Evolutionary conservation across 2,797 vertebrate species (phyloP), one percentile per base, ranked within the genome.

Genomic region (Sebastiscus tertius): DNA sequence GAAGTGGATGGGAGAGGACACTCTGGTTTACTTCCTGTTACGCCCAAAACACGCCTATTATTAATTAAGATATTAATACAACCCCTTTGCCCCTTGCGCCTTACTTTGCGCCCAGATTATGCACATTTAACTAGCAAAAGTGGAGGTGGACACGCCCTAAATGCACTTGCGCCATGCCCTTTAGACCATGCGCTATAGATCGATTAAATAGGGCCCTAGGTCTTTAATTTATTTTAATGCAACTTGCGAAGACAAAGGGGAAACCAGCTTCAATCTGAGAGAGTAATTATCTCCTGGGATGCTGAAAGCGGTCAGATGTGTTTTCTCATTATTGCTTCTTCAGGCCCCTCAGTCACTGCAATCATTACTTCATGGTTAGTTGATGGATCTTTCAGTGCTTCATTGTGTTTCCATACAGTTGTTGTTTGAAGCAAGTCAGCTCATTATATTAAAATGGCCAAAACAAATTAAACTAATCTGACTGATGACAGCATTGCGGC

Each of bases 271-370:
- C 62, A 86, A 60, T 90, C 76, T 79, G 63, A 74, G 31, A 36
- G 27, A 6, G 27, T 72, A 81, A 88, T 87, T 84, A 80, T 74
- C n/a, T 81, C 11, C 63, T 58, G 65, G 58, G 89, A 80, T 71
- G 64, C 79, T 87, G 64, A 55, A 79, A 69, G 68, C 60, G n/a
- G 74, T 79, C 33, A 49, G 63, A 72, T 68, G 27, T 39, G 67
- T 77, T 91, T 87, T 58, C 60, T 79, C 59, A 65, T 86, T 65
- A 85, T 69, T 79, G 75, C 55, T 31, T 75, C 74, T 71, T 70
- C 5, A 60, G 52, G 49, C 29, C 22, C 33, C n/a, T 79, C 31
- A 64, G 74, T 77, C 42, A 49, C 20, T 63, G 22, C 72, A 63
- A 59, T 86, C 69, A 54, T 75, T 46, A 62, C 65, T 52, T 84